Conservation (phyloP, 2,113 vertebrate genomes). For the Leptobrachium ailaonicum region DNA sequence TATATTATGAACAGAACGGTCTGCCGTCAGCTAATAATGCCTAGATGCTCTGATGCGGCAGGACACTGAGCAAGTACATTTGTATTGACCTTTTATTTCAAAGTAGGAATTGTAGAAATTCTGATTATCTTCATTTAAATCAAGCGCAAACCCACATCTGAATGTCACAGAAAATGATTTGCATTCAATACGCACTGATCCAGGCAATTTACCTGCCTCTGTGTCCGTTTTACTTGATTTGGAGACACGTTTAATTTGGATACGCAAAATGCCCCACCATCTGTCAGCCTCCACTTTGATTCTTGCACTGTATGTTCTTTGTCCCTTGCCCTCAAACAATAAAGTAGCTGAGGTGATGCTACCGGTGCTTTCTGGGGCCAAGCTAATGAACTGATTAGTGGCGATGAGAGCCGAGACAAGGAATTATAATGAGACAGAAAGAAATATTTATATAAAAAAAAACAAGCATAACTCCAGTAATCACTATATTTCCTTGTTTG, state of each 20-base stretch:
- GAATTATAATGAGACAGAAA: constrained; percentile 56
- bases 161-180: not conserved
- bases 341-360: constrained; percentile 51
- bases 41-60: not conserved
- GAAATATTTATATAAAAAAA: constrained; percentile 41
- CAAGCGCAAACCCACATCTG: not conserved
- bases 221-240: not conserved
- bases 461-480: not conserved
- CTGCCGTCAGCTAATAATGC: too few species aligned
- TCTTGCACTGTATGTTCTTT: constrained; percentile 32
- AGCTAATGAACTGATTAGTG: constrained; percentile 59
- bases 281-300: not conserved
- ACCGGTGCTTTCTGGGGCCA: constrained; percentile 51
- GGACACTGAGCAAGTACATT: not conserved
- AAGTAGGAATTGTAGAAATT: not conserved
- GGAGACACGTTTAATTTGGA: not conserved
- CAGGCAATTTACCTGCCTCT: not conserved
- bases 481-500: too few species aligned
- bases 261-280: not conserved
- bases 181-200: not conserved
- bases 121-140: not conserved
- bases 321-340: constrained; percentile 52
- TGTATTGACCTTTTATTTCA: not conserved
- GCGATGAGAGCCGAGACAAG: constrained; percentile 5
- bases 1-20: too few species aligned